phyloP scores from a whole-genome alignment of 2,888 invertebrate genomes.

The Petrolisthes manimaculis region DNA sequence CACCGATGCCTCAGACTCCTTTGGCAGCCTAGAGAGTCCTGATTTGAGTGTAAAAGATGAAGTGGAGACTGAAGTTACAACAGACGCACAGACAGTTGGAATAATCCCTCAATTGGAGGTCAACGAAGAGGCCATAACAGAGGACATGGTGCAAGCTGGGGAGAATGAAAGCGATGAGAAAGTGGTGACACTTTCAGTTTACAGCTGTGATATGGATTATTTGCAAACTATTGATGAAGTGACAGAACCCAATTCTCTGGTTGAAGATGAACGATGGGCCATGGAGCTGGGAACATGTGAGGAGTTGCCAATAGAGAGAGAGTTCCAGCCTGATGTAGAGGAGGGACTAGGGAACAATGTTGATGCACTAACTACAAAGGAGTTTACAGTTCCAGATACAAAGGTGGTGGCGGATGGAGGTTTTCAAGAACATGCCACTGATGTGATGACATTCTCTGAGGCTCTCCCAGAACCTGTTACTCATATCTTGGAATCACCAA shows the following conservation, averaged over 20 bases:
- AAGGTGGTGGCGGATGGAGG: neutral
- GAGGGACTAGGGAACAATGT: too few species aligned
- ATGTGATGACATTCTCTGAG: too few species aligned
- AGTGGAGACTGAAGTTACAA: neutral
- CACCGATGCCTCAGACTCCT: slow-evolving; percentile 20
- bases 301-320: slow-evolving; percentile 8
- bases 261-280: slow-evolving; percentile 26
- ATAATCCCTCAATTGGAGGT: slow-evolving; percentile 36
- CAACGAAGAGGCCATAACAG: neutral
- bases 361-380: too few species aligned
- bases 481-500: too few species aligned
- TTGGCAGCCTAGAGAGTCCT: neutral
- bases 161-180: neutral
- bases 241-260: slow-evolving; percentile 50
- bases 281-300: slow-evolving; percentile 18
- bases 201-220: slow-evolving; percentile 28
- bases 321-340: neutral
- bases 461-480: too few species aligned
- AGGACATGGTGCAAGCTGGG: neutral
- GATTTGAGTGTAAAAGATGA: neutral
- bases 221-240: slow-evolving; percentile 55
- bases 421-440: too few species aligned
- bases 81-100: neutral
- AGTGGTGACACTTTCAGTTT: neutral
- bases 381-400: neutral